These are phyloP conservation scores for Malthinus flaveolus DNA, from an alignment of 2,888 invertebrate genomes.

Conservation along the genomic window DNA sequence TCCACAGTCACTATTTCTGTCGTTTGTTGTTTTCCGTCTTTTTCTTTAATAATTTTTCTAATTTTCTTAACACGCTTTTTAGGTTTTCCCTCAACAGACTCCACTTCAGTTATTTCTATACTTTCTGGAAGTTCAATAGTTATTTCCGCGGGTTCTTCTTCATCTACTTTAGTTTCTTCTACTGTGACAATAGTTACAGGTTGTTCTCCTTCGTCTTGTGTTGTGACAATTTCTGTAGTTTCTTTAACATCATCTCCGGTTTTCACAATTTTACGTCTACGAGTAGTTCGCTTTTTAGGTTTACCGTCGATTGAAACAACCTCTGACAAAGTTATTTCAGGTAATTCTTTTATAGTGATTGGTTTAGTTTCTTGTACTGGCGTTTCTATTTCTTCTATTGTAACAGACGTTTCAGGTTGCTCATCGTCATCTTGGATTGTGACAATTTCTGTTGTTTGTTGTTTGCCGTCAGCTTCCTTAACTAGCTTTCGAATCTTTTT, in stretches of 20 bases:
- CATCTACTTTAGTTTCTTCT: constrained; percentile 17
- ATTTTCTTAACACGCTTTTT: constrained; percentile 45
- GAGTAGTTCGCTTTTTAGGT: constrained; percentile 44
- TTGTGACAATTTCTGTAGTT: constrained; percentile 55
- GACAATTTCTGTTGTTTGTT: constrained; percentile 45
- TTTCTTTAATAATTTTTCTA: constrained; percentile 52
- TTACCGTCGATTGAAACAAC: constrained; percentile 37
- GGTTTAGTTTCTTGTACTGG: constrained; percentile 9
- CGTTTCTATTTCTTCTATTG: constrained; percentile 33
- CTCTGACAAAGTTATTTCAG: constrained; percentile 44
- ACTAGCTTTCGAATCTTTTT: constrained; percentile 30
- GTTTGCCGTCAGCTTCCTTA: constrained; percentile 40
- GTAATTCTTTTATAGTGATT: constrained; percentile 39
- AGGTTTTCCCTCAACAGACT: constrained; percentile 37
- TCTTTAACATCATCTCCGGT: constrained; percentile 51
- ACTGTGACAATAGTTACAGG: constrained; percentile 49
- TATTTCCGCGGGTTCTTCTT: no score
- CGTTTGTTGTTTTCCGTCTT: constrained; percentile 50
- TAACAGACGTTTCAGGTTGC: constrained; percentile 47
- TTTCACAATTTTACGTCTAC: constrained; percentile 53
- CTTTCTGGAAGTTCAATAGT: constrained; percentile 38
- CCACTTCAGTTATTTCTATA: constrained; percentile 37
- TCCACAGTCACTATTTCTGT: constrained; percentile 56
- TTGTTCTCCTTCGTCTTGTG: constrained; percentile 53
- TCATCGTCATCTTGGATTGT: constrained; percentile 46